Base-by-base conservation (phyloP, 1,140 invertebrate genomes). In the Pseudoatta argentina region DNA sequence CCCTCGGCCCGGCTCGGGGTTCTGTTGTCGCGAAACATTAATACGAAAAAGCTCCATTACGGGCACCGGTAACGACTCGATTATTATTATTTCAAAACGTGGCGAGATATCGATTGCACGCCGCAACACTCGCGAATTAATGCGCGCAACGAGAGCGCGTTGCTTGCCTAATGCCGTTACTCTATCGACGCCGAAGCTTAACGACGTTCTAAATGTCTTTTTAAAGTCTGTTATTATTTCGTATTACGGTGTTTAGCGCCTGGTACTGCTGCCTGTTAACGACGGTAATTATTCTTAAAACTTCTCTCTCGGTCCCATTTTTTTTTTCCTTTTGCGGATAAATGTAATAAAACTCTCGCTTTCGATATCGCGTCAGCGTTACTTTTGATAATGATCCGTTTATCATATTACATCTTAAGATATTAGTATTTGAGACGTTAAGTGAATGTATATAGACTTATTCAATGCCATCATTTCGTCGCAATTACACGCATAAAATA, bases 21-120 rank as follows among this genome's bases (percentile, higher is more conserved):
- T 89, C 85, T 87, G 85, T 88, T 86, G 87, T 85, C 81, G 81
- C 87, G 77, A 81, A 85, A 86, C 86, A 91, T 91, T 91, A 89
- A 88, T 91, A 83, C 89, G 86, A 81, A 91, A 91, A 91, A 91
- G 88, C 71, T 89, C 88, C 88, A 89, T 89, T 89, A 89, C 88
- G 76, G 71, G 79, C 88, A 72, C 88, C 78, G 51, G 27, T 72
- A 61, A 61, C 78, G 77, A 78, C 86, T 89, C 86, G 88, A 89
- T 89, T 89, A 89, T 89, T 88, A 86, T 89, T 89, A 89, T 89
- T 89, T 89, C 88, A 82, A 83, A 89, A 89, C 85, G 73, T 61
- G 72, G 44, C 78, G 77, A 44, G 39, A 66, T 89, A 86, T 89
- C 86, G 88, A 89, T 89, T 89, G 81, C 76, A 89, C 71, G 67